Percentiles rank a stretch among this genome's conserved stretches.
phyloP scores from a whole-genome alignment of 2,888 invertebrate genomes.

The Agriotes lineatus region DNA sequence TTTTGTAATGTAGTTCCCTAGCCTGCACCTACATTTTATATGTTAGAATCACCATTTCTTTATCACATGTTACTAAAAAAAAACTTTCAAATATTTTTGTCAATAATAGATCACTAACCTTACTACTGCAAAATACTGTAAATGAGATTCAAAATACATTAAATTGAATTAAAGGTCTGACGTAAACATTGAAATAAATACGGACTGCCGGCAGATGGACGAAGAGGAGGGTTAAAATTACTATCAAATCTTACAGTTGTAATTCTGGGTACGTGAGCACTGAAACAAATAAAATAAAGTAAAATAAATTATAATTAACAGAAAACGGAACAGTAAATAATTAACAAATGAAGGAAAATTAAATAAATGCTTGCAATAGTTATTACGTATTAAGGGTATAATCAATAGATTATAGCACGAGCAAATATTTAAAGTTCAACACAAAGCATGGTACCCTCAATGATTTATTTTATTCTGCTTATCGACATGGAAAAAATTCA shows the following conservation, averaged over 20 bases:
- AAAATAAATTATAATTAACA: background rate
- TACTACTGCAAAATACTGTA: background rate
- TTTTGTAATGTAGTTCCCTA: too few relatives aligned
- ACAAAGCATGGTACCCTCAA: too few relatives aligned
- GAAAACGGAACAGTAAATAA: background rate
- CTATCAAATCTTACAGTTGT: background rate
- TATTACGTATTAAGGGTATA: too few relatives aligned
- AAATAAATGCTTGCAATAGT: too few relatives aligned
- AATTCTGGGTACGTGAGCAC: background rate
- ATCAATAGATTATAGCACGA: too few relatives aligned
- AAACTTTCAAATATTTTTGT: background rate
- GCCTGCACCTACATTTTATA: too few relatives aligned
- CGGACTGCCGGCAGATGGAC: slow-evolving; percentile 48
- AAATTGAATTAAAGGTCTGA: slow-evolving; percentile 50
- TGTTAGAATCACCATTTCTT: too few relatives aligned
- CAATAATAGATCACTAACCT: background rate
- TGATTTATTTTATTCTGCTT: too few relatives aligned
- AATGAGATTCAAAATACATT: slow-evolving; percentile 26
- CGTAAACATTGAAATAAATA: slow-evolving; percentile 49
- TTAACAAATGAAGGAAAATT: too few relatives aligned
- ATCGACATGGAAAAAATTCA: too few relatives aligned
- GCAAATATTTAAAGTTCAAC: too few relatives aligned
- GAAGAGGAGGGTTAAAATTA: slow-evolving; percentile 20
- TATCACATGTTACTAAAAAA: background rate
- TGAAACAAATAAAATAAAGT: slow-evolving; percentile 1